phyloP scores from a whole-genome alignment of 2,888 invertebrate species.

The Apomyelois bistriatella region DNA sequence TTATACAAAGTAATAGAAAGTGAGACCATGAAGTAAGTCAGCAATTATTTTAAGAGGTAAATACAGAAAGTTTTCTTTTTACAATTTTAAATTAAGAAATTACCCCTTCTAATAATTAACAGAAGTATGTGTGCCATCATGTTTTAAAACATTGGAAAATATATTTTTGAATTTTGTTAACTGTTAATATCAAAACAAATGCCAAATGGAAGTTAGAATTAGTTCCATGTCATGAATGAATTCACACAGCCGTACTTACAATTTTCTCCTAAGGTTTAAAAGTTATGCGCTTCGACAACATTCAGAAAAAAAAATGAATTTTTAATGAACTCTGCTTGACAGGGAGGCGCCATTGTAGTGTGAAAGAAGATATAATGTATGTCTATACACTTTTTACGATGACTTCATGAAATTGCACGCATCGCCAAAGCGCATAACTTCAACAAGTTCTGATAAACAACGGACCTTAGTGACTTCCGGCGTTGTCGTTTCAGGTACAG shows the following conservation, averaged over 20 bases:
- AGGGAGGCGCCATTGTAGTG: too few species aligned
- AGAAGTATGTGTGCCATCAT: not conserved
- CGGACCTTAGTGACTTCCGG: constrained; percentile 65
- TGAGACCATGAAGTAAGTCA: not conserved
- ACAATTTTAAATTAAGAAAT: not conserved
- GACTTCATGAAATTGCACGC: not conserved
- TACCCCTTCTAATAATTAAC: not conserved
- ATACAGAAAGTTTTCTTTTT: not conserved
- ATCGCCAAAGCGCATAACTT: not conserved
- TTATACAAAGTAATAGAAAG: not conserved
- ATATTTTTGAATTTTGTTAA: constrained; percentile 17
- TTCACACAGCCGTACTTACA: constrained; percentile 2
- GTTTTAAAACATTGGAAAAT: not conserved
- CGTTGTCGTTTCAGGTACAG: constrained; percentile 50
- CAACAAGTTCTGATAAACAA: constrained; percentile 17
- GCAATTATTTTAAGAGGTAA: not conserved
- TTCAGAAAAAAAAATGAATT: not conserved
- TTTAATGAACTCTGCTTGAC: too few species aligned
- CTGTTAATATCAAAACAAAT: constrained; percentile 15
- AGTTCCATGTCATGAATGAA: constrained; percentile 17
- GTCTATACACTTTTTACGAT: not conserved
- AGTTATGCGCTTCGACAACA: not conserved
- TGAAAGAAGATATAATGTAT: too few species aligned
- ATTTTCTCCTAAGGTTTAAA: not conserved
- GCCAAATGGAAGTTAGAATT: constrained; percentile 23